Percentiles rank a stretch among this genome's conserved stretches.
These are phyloP conservation scores for Phasianus colchicus DNA, from an alignment of 2,113 vertebrate species.

Conservation along the genomic window DNA sequence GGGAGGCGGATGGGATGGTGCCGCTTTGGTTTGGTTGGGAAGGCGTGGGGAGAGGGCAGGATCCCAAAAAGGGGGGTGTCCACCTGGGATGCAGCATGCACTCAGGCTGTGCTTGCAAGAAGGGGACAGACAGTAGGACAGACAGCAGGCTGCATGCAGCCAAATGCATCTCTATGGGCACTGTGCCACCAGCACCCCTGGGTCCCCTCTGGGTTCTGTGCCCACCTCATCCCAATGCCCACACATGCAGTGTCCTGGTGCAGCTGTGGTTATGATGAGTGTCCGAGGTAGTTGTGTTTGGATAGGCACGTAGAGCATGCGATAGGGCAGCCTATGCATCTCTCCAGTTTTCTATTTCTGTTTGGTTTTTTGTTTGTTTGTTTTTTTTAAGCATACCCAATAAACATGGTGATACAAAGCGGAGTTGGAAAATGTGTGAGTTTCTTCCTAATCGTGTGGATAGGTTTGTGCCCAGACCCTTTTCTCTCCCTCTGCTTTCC, in stretches of 20 bases:
- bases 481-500: not conserved
- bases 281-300: not conserved
- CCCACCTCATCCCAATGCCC: not conserved
- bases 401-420: constrained; percentile 17
- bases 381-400: constrained; percentile 22
- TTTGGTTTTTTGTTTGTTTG: not conserved
- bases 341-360: not conserved
- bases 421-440: not conserved
- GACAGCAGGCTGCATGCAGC: not conserved
- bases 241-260: not conserved
- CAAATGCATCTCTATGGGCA: not conserved
- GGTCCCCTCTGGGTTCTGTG: not conserved
- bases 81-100: not conserved
- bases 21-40: not conserved
- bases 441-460: not conserved
- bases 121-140: not conserved
- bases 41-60: not conserved
- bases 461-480: not conserved
- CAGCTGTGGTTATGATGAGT: fast-evolving
- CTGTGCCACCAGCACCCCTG: fast-evolving
- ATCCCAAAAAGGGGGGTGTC: not conserved
- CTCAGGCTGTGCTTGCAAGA: not conserved
- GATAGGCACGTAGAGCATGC: not conserved
- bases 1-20: not conserved
- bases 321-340: not conserved